phyloP scores from a whole-genome alignment of 2,113 vertebrate genomes.

The Zapus hudsonius region DNA sequence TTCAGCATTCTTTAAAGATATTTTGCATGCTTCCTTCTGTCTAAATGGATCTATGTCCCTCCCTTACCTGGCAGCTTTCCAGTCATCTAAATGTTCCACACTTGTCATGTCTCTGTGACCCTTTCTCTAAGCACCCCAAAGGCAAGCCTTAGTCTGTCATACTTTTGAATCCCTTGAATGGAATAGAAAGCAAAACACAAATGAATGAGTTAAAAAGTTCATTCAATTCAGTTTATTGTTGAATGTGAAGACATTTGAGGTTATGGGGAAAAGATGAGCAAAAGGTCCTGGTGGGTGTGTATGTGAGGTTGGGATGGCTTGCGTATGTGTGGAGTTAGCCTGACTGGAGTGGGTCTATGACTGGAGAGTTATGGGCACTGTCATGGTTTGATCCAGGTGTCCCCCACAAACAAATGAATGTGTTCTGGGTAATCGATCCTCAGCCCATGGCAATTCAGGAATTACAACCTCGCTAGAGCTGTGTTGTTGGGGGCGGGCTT shows the following conservation, averaged over 20 bases:
- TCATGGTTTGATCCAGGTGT: too few species aligned
- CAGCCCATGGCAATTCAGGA: too few species aligned
- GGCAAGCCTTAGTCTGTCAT: background rate
- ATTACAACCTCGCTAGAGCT: too few species aligned
- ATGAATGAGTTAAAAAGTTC: background rate
- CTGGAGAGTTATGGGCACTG: fast-evolving
- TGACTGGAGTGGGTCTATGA: background rate
- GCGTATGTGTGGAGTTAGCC: fast-evolving
- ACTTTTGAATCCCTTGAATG: background rate
- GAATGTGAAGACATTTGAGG: background rate
- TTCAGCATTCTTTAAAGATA: background rate
- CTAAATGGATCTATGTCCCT: background rate
- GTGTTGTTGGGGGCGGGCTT: too few species aligned
- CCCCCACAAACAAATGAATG: too few species aligned
- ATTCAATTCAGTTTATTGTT: background rate
- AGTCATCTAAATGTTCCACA: background rate
- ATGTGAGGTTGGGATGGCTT: background rate
- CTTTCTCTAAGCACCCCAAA: background rate
- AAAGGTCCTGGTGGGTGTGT: too few species aligned
- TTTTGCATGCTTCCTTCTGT: background rate
- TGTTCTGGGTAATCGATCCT: too few species aligned
- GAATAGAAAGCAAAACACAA: background rate
- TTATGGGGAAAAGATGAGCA: background rate
- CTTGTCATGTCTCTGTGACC: background rate
- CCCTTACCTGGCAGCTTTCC: background rate